Base-by-base conservation (phyloP, 2,888 invertebrate genomes). In the Megaustenia siamemsis region DNA sequence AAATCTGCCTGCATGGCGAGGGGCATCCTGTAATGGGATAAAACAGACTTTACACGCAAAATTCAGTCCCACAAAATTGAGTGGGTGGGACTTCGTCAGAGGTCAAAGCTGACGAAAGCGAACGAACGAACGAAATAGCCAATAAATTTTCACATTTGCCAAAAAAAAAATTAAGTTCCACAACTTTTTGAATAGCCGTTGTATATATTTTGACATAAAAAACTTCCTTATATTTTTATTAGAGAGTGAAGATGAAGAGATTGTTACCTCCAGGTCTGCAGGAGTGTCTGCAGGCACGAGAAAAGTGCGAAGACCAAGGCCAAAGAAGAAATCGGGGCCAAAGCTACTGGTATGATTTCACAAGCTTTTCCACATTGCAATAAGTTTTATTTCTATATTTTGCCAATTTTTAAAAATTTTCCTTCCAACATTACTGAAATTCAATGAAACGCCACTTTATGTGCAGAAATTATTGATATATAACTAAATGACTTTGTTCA, bases 241-340 rank as follows among this genome's bases (percentile, higher is more conserved):
- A 91, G 90, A 88, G 69, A 89, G 88, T 86, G 90, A 90, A 60
- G 78, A 78, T 24, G 85, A 84, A 32, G 76, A 81, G 38, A 80
- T 69, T 66, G 69, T 66, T 12, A 86, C 87, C n/a, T 79, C 86
- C 10, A 82, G 87, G 56, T 84, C 86, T n/a, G 60, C 49, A 68
- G 32, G 45, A 21, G n/a, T 49, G 35, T 82, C 83, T 21, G 68
- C 32, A 60, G 60, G 35, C 0, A 45, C 35, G 28, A 85, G 81
- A 45, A 81, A 81, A 81, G 88, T 84, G 4, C 79, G 77, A 66
- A 87, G 88, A 76, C 68, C 88, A 10, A 88, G 89, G 45, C 88
- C 90, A 75, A 89, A 88, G 53, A 90, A 90, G 85, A 90, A 89
- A 81, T 85, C 88, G 45, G 89, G 86, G 18, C 88, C 89, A 49